Conservation (phyloP, 2,888 invertebrate genomes). For the Cephus nigrinus region DNA sequence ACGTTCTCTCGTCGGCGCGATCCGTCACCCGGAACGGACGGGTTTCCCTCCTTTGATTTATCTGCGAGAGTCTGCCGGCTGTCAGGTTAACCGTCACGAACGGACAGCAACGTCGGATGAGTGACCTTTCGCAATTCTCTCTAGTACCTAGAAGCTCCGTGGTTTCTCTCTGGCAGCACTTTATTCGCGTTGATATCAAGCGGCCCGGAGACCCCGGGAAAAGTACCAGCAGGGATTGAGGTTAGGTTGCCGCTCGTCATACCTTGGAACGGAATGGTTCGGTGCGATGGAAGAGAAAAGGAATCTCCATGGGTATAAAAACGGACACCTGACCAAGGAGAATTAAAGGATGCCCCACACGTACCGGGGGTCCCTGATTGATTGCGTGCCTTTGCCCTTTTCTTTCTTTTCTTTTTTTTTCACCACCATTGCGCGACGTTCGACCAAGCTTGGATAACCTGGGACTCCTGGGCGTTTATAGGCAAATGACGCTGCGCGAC, state of each 20-base stretch:
- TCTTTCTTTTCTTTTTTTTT: too few species aligned
- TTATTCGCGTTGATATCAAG: too few species aligned
- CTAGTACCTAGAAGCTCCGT: neutral
- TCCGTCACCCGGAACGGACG: neutral
- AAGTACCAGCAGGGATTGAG: neutral
- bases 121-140: neutral
- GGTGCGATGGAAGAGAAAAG: neutral
- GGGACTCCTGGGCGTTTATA: neutral
- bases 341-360: neutral
- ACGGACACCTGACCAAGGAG: neutral
- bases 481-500: neutral
- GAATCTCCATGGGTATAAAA: neutral
- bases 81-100: neutral
- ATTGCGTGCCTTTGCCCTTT: neutral
- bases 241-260: too few species aligned
- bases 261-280: too few species aligned
- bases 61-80: neutral
- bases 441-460: neutral
- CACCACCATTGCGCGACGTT: too few species aligned
- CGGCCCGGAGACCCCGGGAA: neutral
- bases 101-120: neutral
- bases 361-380: neutral
- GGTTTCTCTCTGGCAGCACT: too few species aligned
- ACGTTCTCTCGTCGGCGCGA: neutral
- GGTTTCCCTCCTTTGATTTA: neutral